These are phyloP conservation scores for Drosophila bunnanda DNA, from an alignment of 2,888 invertebrate species.

Conservation along the genomic window DNA sequence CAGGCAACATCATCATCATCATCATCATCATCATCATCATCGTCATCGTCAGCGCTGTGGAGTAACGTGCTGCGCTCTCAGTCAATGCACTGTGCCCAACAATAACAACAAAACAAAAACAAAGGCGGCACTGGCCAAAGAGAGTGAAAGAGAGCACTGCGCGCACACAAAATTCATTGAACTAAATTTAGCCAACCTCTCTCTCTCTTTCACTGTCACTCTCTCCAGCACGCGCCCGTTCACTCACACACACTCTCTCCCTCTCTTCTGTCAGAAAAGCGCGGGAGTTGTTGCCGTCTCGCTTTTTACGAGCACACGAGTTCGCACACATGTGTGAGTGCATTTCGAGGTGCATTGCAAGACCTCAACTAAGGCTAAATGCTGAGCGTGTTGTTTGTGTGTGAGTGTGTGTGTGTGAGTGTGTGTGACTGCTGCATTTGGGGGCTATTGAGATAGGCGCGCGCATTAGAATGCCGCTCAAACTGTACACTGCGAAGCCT, in stretches of 20 bases:
- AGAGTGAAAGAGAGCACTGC: conserved; percentile 25
- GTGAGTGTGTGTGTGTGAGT: conserved; percentile 26
- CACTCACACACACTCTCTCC: conserved; percentile 6
- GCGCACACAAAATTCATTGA: conserved; percentile 65
- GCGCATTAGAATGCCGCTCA: conserved; percentile 60
- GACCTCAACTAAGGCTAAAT: conserved; percentile 79
- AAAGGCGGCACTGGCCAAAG: conserved; percentile 44
- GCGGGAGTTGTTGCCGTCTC: conserved; percentile 66
- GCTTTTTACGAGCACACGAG: conserved; percentile 42
- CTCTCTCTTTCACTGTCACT: conserved; percentile 38
- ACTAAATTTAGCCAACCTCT: conserved; percentile 68
- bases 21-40: conserved; percentile 67
- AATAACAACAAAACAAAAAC: conserved; percentile 73
- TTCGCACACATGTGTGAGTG: conserved; percentile 56
- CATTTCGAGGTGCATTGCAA: conserved; percentile 77
- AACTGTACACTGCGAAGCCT: conserved; percentile 71
- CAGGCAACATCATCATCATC: conserved; percentile 67
- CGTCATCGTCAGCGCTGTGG: too few species aligned
- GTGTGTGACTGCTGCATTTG: conserved; percentile 68
- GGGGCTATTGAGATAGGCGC: conserved; percentile 78
- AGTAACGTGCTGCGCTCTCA: conserved; percentile 53
- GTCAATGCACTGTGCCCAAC: conserved; percentile 70
- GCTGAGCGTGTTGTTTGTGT: conserved; percentile 39
- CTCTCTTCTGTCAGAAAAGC: conserved; percentile 60
- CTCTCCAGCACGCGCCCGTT: conserved; percentile 18